Evolutionary conservation across 1,140 invertebrate species (phyloP), one percentile per base, ranked within the genome.

Genomic region (Leucophenga varia): DNA sequence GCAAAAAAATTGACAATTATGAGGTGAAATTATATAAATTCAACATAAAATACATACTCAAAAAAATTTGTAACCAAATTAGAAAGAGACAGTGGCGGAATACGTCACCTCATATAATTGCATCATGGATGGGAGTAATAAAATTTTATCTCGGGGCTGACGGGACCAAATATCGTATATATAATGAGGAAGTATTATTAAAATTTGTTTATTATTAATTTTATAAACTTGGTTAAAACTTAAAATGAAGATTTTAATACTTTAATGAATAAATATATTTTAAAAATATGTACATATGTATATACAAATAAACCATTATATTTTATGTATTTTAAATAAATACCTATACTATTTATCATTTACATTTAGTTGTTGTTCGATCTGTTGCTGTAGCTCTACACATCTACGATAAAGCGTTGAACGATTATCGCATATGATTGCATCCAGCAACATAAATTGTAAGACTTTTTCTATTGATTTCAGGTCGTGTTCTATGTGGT

Each of bases 401-500:
- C 49, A 51, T 42, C 39, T 34, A 9, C 28, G 30, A 41, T 46
- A 36, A 3, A 72, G 38, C 40, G 46, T 40, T 7, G 52, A 44
- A 7, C 47, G 35, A 52, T 54, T 51, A 16, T 59, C 54, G 12
- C 38, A 52, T 6, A 72, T 30, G 19, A 49, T 59, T 8, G 49
- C 18, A 43, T 72, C 64, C 20, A 54, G 50, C 5, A 52, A 37
- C 52, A 72, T 56, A 5, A 21, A 28, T 5, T 16, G n/a, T 7
- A 65, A 39, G 2, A 67, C 40, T 12, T 20, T 42, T 8, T 36
- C 40, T 18, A 72, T 49, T 17, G 50, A 56, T 36, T 57, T 41
- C 40, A 72, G 52, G 59, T 72, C 69, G 41, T 57, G 48, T 20
- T 48, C 38, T 22, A 67, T 42, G 32, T 72, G 69, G 36, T 47